A percentile compares a stretch with the other conserved stretches of the same genome.
Conservation (phyloP, 2,797 vertebrate species). For the Intellagama lesueurii region DNA sequence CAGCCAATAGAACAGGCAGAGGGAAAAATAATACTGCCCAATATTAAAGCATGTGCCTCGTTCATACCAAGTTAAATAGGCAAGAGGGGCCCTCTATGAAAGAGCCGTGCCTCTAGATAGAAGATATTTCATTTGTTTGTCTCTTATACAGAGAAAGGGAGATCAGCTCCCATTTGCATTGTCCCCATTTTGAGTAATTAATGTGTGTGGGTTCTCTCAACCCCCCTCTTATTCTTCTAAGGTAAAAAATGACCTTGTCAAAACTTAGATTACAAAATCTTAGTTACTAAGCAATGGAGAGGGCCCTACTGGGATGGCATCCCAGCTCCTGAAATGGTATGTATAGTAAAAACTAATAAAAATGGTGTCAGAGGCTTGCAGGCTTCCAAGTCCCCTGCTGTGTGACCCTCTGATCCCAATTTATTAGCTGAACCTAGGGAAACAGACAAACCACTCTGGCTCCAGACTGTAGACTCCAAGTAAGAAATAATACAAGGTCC, state of each 20-base stretch:
- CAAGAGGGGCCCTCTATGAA: constrained; percentile 13
- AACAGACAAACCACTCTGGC: constrained; percentile 81
- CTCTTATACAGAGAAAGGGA: constrained; percentile 57
- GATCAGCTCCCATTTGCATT: constrained; percentile 73
- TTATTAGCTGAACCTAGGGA: constrained; percentile 83
- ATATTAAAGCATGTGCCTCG: constrained; percentile 40
- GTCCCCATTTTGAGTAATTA: constrained; percentile 84
- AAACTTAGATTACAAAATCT: constrained; percentile 83
- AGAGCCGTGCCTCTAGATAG: constrained; percentile 15
- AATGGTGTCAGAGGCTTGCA: constrained; percentile 82
- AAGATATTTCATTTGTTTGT: constrained; percentile 60
- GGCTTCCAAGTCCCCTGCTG: constrained; percentile 82
- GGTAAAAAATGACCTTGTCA: constrained; percentile 87
- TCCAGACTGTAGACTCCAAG: constrained; percentile 83
- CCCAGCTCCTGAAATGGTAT: constrained; percentile 78
- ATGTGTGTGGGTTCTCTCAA: constrained; percentile 77
- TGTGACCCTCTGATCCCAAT: constrained; percentile 84
- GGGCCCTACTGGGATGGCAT: constrained; percentile 82
- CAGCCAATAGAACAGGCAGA: neutral
- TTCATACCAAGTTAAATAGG: constrained; percentile 32
- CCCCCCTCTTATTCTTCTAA: constrained; percentile 68
- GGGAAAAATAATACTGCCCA: fast-evolving
- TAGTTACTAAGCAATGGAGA: constrained; percentile 81
- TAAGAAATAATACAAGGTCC: constrained; percentile 73
- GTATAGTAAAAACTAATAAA: constrained; percentile 86